phyloP scores from a whole-genome alignment of 2,888 invertebrate genomes.

The Noctua fimbriata region DNA sequence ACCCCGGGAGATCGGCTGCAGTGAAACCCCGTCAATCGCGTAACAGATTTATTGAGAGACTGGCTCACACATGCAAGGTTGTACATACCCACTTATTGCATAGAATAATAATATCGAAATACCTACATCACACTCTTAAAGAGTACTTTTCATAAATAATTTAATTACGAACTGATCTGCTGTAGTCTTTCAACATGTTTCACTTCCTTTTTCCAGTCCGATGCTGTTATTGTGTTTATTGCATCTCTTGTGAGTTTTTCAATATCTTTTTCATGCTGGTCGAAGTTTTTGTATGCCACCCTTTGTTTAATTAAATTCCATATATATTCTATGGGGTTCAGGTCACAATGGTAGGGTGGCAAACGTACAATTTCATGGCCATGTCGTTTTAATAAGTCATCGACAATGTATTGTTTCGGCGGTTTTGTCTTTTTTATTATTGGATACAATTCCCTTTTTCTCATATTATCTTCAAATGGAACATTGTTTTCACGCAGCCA shows the following conservation, averaged over 20 bases:
- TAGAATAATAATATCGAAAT: too few species aligned
- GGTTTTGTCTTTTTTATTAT: constrained; percentile 13
- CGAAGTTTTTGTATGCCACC: constrained; percentile 67
- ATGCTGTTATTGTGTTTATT: background rate
- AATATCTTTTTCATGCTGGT: constrained; percentile 55
- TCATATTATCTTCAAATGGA: background rate
- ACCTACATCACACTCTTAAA: too few species aligned
- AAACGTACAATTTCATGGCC: constrained; percentile 58
- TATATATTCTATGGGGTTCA: constrained; percentile 60
- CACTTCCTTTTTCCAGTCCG: background rate
- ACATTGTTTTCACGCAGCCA: background rate
- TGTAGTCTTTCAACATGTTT: background rate
- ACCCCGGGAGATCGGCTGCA: too few species aligned
- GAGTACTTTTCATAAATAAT: too few species aligned
- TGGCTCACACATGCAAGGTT: too few species aligned
- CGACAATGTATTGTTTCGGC: constrained; percentile 51
- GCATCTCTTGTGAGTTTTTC: background rate
- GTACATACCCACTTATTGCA: too few species aligned
- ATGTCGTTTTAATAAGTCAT: constrained; percentile 20
- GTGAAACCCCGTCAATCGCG: too few species aligned
- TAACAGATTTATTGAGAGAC: too few species aligned
- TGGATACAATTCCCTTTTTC: background rate
- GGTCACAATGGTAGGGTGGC: constrained; percentile 55
- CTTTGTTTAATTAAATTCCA: constrained; percentile 66
- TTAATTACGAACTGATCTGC: constrained; percentile 25